phyloP scores from a whole-genome alignment of 2,888 invertebrate species.

The Pseudococcus longispinus region DNA sequence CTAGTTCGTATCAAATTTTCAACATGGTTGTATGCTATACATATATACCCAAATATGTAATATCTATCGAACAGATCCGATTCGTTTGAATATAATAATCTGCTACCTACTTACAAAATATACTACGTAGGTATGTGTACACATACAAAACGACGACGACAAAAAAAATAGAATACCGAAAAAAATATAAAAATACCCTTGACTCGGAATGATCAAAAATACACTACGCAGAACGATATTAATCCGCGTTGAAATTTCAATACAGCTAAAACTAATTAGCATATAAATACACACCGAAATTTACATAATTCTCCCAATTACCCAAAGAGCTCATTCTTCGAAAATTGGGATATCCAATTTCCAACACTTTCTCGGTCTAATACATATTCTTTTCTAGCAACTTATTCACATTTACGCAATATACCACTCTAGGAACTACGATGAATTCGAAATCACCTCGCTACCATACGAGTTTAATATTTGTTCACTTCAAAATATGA shows the following conservation, averaged over 20 bases:
- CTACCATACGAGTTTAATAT: background rate
- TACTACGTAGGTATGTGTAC: background rate
- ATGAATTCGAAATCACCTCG: background rate
- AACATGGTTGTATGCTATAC: background rate
- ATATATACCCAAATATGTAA: no score
- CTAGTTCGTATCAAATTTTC: background rate
- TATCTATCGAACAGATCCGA: no score
- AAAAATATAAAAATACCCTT: background rate
- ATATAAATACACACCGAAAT: background rate
- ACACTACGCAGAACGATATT: background rate
- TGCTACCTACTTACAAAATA: no score
- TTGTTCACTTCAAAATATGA: background rate
- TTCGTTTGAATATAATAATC: no score
- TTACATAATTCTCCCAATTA: constrained; percentile 1
- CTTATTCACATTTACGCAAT: background rate
- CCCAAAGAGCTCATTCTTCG: background rate
- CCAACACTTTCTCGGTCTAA: background rate
- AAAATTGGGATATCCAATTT: background rate
- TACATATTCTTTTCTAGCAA: background rate
- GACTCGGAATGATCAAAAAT: background rate
- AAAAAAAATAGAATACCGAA: background rate
- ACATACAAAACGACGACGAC: no score
- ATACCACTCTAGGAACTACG: background rate
- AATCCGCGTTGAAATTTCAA: background rate
- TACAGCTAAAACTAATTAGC: background rate